Conservation (phyloP, 2,888 invertebrate species). For the Lypha dubia region DNA sequence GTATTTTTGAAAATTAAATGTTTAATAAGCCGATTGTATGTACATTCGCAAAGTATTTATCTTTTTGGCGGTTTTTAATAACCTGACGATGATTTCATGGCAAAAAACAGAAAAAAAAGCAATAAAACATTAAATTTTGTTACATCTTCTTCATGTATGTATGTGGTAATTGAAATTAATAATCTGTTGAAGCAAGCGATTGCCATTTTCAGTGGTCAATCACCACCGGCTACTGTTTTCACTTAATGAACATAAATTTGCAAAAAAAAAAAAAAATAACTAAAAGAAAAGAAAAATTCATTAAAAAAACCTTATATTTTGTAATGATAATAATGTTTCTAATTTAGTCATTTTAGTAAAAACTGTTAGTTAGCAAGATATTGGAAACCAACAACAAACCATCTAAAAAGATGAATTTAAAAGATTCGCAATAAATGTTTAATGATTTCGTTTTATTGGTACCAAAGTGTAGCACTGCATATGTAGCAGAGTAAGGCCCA, state of each 20-base stretch:
- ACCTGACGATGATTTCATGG: conserved; percentile 10
- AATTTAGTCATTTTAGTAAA: no score
- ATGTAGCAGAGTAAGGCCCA: no score
- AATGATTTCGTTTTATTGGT: no score
- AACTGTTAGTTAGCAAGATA: no score
- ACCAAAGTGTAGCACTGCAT: no score
- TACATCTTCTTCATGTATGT: no score
- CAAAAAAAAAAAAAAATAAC: conserved; percentile 11
- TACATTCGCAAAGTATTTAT: background rate
- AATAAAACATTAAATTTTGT: conserved; percentile 36
- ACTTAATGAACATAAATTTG: conserved; percentile 51
- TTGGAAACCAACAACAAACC: no score
- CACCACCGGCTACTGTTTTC: conserved; percentile 27
- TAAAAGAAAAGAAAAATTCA: no score
- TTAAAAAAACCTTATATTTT: no score
- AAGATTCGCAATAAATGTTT: no score
- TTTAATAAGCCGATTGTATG: conserved; percentile 13
- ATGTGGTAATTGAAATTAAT: conserved; percentile 57
- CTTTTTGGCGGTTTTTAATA: conserved; percentile 20
- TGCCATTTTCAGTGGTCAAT: conserved; percentile 14
- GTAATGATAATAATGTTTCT: no score
- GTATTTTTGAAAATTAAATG: conserved; percentile 20
- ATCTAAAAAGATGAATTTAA: no score
- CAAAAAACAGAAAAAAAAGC: conserved; percentile 16
- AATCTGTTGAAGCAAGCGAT: conserved; percentile 29